These are phyloP conservation scores for Cantharis lateralis DNA, from an alignment of 2,888 invertebrate genomes.

Conservation along the genomic window DNA sequence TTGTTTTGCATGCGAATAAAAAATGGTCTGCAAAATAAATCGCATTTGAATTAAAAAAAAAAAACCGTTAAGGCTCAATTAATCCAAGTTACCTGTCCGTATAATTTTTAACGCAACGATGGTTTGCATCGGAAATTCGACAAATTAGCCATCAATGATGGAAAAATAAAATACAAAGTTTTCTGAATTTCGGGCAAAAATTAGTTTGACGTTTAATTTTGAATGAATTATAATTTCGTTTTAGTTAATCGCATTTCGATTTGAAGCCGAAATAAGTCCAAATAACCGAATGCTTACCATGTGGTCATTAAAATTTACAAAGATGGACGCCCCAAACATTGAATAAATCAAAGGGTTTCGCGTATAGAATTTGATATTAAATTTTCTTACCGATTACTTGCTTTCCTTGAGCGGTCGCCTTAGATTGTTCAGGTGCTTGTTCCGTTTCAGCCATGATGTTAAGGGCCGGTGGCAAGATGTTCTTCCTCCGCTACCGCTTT, in stretches of 20 bases:
- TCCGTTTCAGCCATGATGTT: slow-evolving; percentile 96
- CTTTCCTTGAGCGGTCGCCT: slow-evolving; percentile 76
- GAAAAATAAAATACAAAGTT: not conserved
- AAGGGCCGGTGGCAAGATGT: slow-evolving; percentile 77
- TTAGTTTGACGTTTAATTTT: not conserved
- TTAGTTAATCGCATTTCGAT: not conserved
- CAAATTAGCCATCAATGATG: not conserved
- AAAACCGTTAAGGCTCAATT: not conserved
- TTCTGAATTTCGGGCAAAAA: not conserved
- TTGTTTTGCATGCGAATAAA: not conserved
- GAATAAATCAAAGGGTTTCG: not conserved
- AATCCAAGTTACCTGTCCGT: not conserved
- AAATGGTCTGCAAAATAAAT: not conserved
- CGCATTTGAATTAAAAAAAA: not conserved
- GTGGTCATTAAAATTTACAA: slow-evolving; percentile 7
- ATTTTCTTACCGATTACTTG: slow-evolving; percentile 80
- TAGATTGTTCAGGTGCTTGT: slow-evolving; percentile 59
- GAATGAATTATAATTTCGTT: not conserved
- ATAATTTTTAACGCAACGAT: not conserved
- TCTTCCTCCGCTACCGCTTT: slow-evolving; percentile 77
- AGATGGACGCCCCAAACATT: slow-evolving; percentile 12
- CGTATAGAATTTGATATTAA: slow-evolving; percentile 2
- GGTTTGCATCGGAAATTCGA: not conserved
- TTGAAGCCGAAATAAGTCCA: not conserved
- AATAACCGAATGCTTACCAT: slow-evolving; percentile 1